Conservation (phyloP, 2,888 invertebrate genomes). For the Xylophagus ater region DNA sequence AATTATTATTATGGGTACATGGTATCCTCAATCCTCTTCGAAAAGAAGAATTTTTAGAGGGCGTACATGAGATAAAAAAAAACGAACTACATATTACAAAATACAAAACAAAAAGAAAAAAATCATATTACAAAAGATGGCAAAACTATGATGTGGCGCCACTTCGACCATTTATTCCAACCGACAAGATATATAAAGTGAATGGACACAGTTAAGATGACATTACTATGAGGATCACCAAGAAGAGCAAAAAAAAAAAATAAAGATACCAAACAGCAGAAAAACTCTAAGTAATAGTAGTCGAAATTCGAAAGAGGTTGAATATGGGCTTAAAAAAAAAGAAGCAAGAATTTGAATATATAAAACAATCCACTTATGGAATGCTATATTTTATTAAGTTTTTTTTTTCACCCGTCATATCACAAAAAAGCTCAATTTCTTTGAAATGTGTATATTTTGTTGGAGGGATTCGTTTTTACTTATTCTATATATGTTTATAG, state of each 20-base stretch:
- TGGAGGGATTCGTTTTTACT: too few species aligned
- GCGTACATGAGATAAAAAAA: conserved; percentile 4
- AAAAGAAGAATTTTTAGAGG: conserved; percentile 10
- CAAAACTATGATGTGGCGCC: conserved; percentile 17
- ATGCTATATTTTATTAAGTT: too few species aligned
- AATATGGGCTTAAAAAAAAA: too few species aligned
- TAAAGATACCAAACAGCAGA: conserved; percentile 5
- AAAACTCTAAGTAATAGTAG: too few species aligned
- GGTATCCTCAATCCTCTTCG: background rate
- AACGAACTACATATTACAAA: background rate
- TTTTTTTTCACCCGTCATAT: too few species aligned
- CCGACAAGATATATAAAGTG: conserved; percentile 13
- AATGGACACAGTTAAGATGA: conserved; percentile 16
- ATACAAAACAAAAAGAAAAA: conserved; percentile 9
- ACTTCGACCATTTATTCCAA: conserved; percentile 17
- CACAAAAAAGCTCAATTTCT: too few species aligned
- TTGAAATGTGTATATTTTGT: too few species aligned
- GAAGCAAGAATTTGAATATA: conserved; percentile 17
- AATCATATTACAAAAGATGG: conserved; percentile 14
- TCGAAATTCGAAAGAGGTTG: too few species aligned
- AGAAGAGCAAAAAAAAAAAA: conserved; percentile 4
- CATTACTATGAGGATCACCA: conserved; percentile 13
- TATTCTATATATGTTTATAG: too few species aligned
- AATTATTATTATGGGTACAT: background rate
- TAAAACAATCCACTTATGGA: conserved; percentile 12